Evolutionary conservation across 2,888 invertebrate genomes (phyloP).

Genomic region (Plebejus melissa): DNA sequence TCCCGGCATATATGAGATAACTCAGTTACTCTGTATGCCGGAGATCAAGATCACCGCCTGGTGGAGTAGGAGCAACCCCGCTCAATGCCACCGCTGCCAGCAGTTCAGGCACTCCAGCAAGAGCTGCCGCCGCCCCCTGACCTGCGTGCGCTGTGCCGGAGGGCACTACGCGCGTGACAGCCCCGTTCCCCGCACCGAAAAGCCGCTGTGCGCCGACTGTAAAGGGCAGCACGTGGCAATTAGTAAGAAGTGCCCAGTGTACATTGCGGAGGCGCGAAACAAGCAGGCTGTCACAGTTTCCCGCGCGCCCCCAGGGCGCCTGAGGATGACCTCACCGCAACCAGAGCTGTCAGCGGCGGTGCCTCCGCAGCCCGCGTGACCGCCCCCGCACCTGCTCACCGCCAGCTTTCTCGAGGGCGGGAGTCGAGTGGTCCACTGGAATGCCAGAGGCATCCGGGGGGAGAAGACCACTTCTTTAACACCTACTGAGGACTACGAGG

Average conservation of each 20-base stretch:
- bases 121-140: constrained; percentile 28
- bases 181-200: neutral
- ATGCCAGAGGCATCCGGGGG: neutral
- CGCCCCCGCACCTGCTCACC: too few species aligned
- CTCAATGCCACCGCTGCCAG: constrained; percentile 32
- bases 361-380: neutral
- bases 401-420: constrained; percentile 5
- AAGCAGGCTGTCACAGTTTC: too few species aligned
- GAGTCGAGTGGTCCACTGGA: neutral
- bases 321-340: neutral
- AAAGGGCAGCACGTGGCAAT: too few species aligned
- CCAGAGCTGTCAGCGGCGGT: neutral
- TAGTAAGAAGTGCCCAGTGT: too few species aligned
- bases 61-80: constrained; percentile 28
- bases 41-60: constrained; percentile 31
- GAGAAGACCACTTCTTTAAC: neutral
- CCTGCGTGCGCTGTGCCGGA: constrained; percentile 16
- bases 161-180: neutral
- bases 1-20: constrained; percentile 8
- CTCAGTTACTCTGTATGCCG: constrained; percentile 29
- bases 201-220: too few species aligned
- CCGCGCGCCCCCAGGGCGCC: neutral
- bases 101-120: constrained; percentile 33
- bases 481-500: neutral
- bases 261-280: too few species aligned